phyloP scores from a whole-genome alignment of 2,113 vertebrate species.

The Seriola rivoliana region DNA sequence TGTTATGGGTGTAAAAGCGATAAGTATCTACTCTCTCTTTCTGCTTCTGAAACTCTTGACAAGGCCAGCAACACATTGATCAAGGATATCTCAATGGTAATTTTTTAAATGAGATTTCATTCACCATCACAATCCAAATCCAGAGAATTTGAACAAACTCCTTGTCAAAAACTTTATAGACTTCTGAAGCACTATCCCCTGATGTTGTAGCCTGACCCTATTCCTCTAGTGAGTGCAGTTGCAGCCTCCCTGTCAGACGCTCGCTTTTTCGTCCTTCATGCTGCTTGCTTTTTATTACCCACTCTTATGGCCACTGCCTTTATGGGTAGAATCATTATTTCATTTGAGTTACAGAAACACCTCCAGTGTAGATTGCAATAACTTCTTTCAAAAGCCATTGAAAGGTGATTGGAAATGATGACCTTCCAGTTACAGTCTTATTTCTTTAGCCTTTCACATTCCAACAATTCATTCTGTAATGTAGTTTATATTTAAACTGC shows the following conservation, averaged over 20 bases:
- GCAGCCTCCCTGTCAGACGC: conserved; percentile 6
- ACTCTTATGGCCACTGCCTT: conserved; percentile 5
- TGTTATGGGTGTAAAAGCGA: neutral
- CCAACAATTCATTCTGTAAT: neutral
- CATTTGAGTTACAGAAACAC: conserved; percentile 34
- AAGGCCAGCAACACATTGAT: conserved; percentile 9
- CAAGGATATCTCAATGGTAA: neutral
- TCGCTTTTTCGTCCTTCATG: conserved; percentile 15
- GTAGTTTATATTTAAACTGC: neutral
- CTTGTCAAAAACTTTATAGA: conserved; percentile 19
- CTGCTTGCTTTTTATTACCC: conserved; percentile 22
- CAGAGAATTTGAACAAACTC: conserved; percentile 9
- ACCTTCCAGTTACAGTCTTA: conserved; percentile 9
- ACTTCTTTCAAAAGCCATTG: neutral
- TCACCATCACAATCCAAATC: neutral
- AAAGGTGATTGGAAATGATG: neutral
- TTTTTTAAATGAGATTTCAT: neutral
- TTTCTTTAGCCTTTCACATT: neutral
- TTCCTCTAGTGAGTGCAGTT: conserved; percentile 10
- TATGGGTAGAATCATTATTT: conserved; percentile 19
- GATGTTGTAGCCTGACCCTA: conserved; percentile 10
- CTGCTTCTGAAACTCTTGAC: neutral
- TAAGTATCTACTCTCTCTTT: conserved; percentile 1
- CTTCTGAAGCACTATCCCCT: conserved; percentile 15
- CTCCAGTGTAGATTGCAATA: neutral